Conservation (phyloP, 2,113 vertebrate species). For the Hydropotes inermis region DNA sequence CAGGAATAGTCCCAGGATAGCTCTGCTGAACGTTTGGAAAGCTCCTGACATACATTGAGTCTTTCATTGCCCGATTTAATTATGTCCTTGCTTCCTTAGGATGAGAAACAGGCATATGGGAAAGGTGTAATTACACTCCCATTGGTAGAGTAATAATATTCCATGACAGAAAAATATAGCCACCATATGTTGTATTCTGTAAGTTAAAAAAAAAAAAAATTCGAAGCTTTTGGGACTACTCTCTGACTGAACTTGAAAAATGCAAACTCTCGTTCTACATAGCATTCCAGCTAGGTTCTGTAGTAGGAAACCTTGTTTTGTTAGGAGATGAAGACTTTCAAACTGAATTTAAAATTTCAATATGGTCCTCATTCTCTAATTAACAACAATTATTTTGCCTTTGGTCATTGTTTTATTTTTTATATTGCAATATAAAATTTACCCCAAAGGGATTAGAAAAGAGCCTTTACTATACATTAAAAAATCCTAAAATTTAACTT, state of each 20-base stretch:
- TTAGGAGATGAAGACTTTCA: neutral
- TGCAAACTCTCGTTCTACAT: slow-evolving; percentile 9
- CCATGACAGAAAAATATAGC: slow-evolving; percentile 61
- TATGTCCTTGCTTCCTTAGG: slow-evolving; percentile 55
- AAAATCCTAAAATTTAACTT: neutral
- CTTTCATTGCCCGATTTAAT: slow-evolving; percentile 64
- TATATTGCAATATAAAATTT: neutral
- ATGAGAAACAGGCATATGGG: slow-evolving; percentile 65
- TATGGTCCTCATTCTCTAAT: slow-evolving; percentile 6
- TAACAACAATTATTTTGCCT: neutral
- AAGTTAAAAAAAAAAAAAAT: slow-evolving; percentile 43
- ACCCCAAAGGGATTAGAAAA: neutral
- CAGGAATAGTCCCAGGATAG: slow-evolving; percentile 1
- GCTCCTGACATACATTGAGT: slow-evolving; percentile 27
- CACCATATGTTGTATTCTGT: slow-evolving; percentile 59
- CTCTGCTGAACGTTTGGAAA: slow-evolving; percentile 39
- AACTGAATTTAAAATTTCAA: neutral
- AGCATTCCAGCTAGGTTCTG: neutral
- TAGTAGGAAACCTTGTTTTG: neutral
- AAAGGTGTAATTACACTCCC: slow-evolving; percentile 72
- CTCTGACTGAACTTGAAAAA: slow-evolving; percentile 39
- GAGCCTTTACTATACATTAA: neutral
- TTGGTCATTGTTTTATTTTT: neutral
- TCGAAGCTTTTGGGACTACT: slow-evolving; percentile 32
- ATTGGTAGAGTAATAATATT: slow-evolving; percentile 71